phyloP scores from a whole-genome alignment of 2,888 invertebrate species.

The Drosophila anomalata region DNA sequence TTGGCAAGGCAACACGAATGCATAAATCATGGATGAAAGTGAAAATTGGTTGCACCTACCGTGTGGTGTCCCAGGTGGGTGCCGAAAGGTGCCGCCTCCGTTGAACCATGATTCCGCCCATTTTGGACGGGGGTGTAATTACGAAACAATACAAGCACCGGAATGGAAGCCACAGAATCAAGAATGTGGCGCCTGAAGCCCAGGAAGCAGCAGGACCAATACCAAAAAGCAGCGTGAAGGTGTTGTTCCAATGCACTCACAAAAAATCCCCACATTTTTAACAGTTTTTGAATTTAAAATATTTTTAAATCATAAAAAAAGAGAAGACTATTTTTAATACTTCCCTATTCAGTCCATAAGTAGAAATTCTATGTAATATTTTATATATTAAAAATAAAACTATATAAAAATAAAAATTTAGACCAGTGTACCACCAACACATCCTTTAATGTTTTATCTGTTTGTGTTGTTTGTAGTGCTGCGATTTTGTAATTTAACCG shows the following conservation, averaged over 20 bases:
- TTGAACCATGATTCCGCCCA: constrained; percentile 25
- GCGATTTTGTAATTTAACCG: constrained; percentile 60
- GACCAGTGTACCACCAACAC: constrained; percentile 5
- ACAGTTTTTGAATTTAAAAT: neutral
- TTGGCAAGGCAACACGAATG: constrained; percentile 14
- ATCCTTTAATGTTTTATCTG: constrained; percentile 23
- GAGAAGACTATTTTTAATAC: neutral
- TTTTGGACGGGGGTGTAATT: constrained; percentile 37
- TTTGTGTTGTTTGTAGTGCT: constrained; percentile 47
- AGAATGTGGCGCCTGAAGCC: constrained; percentile 14
- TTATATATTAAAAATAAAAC: neutral
- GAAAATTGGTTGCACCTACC: constrained; percentile 52
- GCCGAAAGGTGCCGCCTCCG: constrained; percentile 26
- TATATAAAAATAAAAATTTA: constrained; percentile 1
- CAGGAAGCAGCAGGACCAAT: constrained; percentile 8
- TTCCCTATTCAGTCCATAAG: fast-evolving
- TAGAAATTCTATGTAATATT: neutral
- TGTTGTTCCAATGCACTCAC: constrained; percentile 1
- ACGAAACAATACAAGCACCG: constrained; percentile 49
- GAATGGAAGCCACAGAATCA: constrained; percentile 11
- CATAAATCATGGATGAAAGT: constrained; percentile 57
- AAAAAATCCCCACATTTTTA: neutral
- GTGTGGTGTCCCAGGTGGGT: constrained; percentile 36
- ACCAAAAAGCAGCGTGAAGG: constrained; percentile 12
- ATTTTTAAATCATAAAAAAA: constrained; percentile 13